Base-by-base conservation (phyloP, 1,140 invertebrate genomes). In the Drosophila athabasca region DNA sequence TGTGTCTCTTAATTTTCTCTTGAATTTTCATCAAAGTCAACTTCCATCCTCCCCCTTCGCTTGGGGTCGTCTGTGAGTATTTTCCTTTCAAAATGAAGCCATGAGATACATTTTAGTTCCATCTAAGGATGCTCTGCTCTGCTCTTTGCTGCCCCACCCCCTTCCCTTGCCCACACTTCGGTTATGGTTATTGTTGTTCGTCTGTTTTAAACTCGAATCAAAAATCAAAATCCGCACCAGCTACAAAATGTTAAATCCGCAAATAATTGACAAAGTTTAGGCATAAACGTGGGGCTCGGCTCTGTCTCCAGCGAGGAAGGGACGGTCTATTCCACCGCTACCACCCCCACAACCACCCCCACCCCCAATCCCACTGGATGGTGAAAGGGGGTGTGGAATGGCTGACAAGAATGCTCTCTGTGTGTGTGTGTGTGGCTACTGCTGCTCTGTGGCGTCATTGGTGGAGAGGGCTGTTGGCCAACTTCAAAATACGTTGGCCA, bases 201-300 rank as follows among this genome's bases (percentile, higher is more conserved):
- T 68, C 39, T 62, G 50, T 87, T 84, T 84, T 74, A 87, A 87
- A 78, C 69, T 87, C 61, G 59, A 87, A 85, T 85, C 81, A 85
- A 87, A 85, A 87, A 85, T 85, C 81, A 81, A 85, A 85, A 85
- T 85, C 81, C 81, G 77, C 83, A 85, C 82, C 84, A 85, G 82
- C 81, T 81, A 81, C 81, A 85, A 85, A 39, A 85, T 85, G 82
- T 81, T 85, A 82, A 85, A 85, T 85, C 81, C 81, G 82, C 81
- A 85, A 85, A 85, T 85, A 85, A 85, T 85, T 85, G 81, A 85
- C 81, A 85, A 85, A 85, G 81, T 85, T 85, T 85, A 87, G 81
- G 78, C 81, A 85, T 85, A 85, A 85, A 85, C 78, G 81, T 85
- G 82, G 31, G 31, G 7, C 7, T 19, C 6, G 6, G 81, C 76